Conservation (phyloP, 2,113 vertebrate species). For the Trochalopteron elliotii region DNA sequence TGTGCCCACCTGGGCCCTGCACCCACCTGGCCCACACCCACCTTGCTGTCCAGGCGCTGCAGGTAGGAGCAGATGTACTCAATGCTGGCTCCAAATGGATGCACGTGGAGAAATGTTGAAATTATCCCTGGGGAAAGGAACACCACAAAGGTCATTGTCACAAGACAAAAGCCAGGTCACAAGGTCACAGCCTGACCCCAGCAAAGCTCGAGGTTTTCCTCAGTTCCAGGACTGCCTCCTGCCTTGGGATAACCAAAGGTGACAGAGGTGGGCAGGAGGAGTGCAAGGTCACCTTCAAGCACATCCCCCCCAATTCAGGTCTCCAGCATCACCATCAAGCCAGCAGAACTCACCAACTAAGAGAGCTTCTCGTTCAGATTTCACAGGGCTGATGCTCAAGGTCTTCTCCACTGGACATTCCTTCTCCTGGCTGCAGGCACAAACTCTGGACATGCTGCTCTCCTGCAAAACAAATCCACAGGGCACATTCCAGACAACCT, state of each 20-base stretch:
- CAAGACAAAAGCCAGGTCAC: not conserved
- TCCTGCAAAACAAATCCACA: constrained; percentile 44
- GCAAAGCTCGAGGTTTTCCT: not conserved
- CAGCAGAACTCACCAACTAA: constrained; percentile 83
- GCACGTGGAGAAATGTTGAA: constrained; percentile 93
- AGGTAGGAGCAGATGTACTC: constrained; percentile 98
- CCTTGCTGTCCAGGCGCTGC: constrained; percentile 93
- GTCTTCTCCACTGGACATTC: constrained; percentile 82
- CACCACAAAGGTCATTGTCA: not conserved
- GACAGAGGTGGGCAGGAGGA: not conserved
- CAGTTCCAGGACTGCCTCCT: not conserved
- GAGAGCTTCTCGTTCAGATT: constrained; percentile 90
- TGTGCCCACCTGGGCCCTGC: no score
- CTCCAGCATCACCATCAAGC: not conserved
- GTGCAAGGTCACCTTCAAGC: not conserved
- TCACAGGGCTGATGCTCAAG: constrained; percentile 80
- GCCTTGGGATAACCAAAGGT: not conserved
- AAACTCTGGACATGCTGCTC: constrained; percentile 72
- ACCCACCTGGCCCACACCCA: constrained; percentile 70
- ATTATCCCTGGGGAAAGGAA: constrained; percentile 85
- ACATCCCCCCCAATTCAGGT: not conserved
- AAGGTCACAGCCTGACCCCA: not conserved
- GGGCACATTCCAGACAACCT: not conserved
- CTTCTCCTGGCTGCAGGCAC: constrained; percentile 87
- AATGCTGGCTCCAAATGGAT: constrained; percentile 94